Conservation (phyloP, 1,140 invertebrate genomes). For the Hesperophylax magnus region DNA sequence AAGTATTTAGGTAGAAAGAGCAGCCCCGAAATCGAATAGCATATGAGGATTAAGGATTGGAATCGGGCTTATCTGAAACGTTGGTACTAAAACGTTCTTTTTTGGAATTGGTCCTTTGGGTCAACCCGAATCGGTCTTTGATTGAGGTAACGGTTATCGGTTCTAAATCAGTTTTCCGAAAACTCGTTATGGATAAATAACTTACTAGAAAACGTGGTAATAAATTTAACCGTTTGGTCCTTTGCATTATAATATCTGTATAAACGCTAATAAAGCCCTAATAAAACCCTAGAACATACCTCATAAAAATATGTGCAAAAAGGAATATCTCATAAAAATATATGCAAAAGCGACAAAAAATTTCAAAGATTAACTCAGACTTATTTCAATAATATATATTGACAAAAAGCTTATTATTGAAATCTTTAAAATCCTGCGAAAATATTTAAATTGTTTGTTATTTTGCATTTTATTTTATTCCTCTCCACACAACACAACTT, state of each 20-base stretch:
- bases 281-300: not conserved
- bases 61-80: constrained; percentile 43
- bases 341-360: no score
- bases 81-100: constrained; percentile 32
- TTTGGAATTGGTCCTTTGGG: constrained; percentile 48
- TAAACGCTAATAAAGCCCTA: not conserved
- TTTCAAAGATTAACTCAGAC: no score
- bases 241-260: not conserved
- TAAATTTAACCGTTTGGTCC: constrained; percentile 13
- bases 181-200: constrained; percentile 38
- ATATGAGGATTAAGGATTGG: constrained; percentile 48
- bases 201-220: constrained; percentile 28
- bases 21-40: constrained; percentile 40
- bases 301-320: no score
- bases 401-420: no score
- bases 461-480: no score
- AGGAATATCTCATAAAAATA: no score
- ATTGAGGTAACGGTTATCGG: constrained; percentile 48
- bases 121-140: constrained; percentile 46
- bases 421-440: no score
- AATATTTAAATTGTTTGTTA: no score
- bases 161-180: constrained; percentile 44
- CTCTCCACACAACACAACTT: not conserved
- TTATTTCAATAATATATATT: no score
- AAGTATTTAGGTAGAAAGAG: constrained; percentile 11